Percentiles rank a stretch among this genome's conserved stretches.
Evolutionary conservation across 2,888 invertebrate species (phyloP).

Genomic region (Gisinianus flammeolus): DNA sequence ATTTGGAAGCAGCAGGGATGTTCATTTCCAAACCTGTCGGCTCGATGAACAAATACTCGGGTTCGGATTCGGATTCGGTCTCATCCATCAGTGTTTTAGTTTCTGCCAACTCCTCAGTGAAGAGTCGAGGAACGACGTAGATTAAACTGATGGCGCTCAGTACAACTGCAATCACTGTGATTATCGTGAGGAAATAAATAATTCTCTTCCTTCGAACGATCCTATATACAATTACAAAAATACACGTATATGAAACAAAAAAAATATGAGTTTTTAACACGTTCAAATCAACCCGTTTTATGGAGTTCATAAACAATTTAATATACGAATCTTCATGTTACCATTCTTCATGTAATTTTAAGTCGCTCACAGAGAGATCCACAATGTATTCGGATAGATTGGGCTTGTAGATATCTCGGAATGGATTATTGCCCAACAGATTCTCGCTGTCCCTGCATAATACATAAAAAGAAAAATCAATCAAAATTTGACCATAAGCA

Average conservation of each 20-base stretch:
- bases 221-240: conserved; percentile 10
- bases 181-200: conserved; percentile 23
- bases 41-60: background rate
- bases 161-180: background rate
- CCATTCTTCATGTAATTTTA: conserved; percentile 31
- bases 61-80: background rate
- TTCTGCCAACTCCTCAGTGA: background rate
- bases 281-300: too few relatives aligned
- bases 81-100: background rate
- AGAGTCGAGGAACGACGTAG: conserved; percentile 4
- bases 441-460: too few relatives aligned
- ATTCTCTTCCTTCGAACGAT: conserved; percentile 22
- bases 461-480: too few relatives aligned
- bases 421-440: background rate
- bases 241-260: background rate
- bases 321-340: conserved; percentile 2
- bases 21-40: background rate
- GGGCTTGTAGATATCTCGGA: conserved; percentile 19
- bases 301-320: background rate
- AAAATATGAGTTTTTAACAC: too few relatives aligned
- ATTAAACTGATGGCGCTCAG: conserved; percentile 16
- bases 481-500: too few relatives aligned
- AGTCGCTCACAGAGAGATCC: conserved; percentile 9
- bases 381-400: conserved; percentile 22
- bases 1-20: background rate